These are phyloP conservation scores for Cottoperca gobio DNA, from an alignment of 2,797 vertebrate genomes.

Conservation along the genomic window DNA sequence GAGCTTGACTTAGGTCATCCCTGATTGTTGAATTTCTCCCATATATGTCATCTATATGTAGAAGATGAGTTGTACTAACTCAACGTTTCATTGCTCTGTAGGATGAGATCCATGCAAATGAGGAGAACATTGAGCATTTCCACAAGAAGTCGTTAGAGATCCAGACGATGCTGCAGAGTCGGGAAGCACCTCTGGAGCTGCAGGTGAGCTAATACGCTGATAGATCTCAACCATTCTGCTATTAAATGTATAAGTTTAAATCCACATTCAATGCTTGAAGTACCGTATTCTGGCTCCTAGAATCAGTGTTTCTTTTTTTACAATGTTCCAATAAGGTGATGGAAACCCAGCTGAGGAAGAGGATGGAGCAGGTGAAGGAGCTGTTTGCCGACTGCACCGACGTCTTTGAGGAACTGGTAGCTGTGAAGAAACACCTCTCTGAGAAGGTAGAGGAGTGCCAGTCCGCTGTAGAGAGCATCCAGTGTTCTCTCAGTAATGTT, in stretches of 20 bases:
- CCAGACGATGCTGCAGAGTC: slow-evolving; percentile 90
- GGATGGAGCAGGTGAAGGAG: slow-evolving; percentile 86
- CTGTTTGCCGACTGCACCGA: slow-evolving; percentile 82
- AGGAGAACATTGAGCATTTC: slow-evolving; percentile 89
- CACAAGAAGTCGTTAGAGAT: slow-evolving; percentile 89
- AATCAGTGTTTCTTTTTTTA: background rate
- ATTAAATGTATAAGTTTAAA: rapidly evolving
- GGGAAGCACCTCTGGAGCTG: slow-evolving; percentile 91
- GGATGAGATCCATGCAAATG: slow-evolving; percentile 88
- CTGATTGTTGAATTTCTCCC: background rate
- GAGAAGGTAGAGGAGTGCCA: slow-evolving; percentile 78
- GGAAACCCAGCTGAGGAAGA: slow-evolving; percentile 84
- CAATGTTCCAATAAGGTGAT: slow-evolving; percentile 71
- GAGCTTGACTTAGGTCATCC: background rate
- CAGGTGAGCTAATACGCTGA: slow-evolving; percentile 84
- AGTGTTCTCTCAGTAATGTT: slow-evolving; percentile 62
- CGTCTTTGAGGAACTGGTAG: slow-evolving; percentile 82
- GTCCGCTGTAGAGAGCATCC: slow-evolving; percentile 71
- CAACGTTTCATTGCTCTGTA: slow-evolving; percentile 53
- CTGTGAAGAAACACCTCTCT: slow-evolving; percentile 78
- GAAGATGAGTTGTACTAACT: background rate
- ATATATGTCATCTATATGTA: background rate
- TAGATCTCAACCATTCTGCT: background rate
- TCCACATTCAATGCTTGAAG: too few species aligned
- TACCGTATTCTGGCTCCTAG: too few species aligned